A percentile compares a stretch with the other conserved stretches of the same genome.
Conservation (phyloP, 2,888 invertebrate genomes). For the Synergus gifuensis region DNA sequence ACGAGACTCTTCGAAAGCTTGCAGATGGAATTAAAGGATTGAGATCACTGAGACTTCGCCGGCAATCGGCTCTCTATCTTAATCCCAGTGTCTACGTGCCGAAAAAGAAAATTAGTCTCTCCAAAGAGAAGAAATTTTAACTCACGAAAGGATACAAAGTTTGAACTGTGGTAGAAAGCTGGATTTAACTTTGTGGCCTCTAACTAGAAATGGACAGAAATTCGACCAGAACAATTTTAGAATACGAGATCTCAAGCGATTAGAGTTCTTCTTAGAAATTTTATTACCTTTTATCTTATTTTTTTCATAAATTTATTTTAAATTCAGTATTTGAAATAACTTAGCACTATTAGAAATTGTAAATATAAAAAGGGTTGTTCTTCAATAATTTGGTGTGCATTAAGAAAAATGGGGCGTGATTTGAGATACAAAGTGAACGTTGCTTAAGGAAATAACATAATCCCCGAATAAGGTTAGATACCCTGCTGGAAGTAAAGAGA, state of each 20-base stretch:
- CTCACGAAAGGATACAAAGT: conserved; percentile 24
- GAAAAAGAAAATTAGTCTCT: conserved; percentile 34
- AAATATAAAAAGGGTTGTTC: neutral
- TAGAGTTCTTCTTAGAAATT: neutral
- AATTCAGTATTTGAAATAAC: neutral
- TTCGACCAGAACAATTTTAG: neutral
- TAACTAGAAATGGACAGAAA: conserved; percentile 6
- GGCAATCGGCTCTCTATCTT: conserved; percentile 41
- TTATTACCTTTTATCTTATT: too few relatives aligned
- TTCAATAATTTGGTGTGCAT: too few relatives aligned
- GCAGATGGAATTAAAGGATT: conserved; percentile 63
- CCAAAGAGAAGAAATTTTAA: conserved; percentile 4
- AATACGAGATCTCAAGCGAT: neutral
- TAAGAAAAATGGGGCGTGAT: too few relatives aligned
- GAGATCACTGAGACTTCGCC: conserved; percentile 49
- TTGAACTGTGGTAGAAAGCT: neutral
- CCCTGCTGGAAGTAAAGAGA: too few relatives aligned
- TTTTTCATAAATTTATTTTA: accelerated
- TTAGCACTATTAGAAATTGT: neutral
- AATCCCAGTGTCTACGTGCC: conserved; percentile 40
- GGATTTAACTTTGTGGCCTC: conserved; percentile 14
- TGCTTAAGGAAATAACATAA: too few relatives aligned
- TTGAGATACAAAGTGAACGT: too few relatives aligned
- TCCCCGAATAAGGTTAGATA: too few relatives aligned
- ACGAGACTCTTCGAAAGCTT: conserved; percentile 39